A percentile compares a stretch with the other conserved stretches of the same genome.
Evolutionary conservation across 2,888 invertebrate genomes (phyloP).

Genomic region (Aquatica leii): DNA sequence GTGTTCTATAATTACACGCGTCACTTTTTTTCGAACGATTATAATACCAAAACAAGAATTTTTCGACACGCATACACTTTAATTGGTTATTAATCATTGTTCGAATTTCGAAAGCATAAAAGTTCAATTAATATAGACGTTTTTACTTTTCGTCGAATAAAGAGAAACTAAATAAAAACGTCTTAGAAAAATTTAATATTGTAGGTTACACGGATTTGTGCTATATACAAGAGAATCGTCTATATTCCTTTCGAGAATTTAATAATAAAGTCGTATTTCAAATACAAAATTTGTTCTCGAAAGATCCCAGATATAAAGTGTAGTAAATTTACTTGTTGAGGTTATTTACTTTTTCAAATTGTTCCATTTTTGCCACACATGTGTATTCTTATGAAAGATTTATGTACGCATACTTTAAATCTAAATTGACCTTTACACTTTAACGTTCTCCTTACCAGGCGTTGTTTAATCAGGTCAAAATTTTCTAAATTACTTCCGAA

Average conservation of each 20-base stretch:
- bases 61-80: no score
- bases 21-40: no score
- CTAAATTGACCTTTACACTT: conserved; percentile 4
- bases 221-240: neutral
- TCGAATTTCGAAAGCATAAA: no score
- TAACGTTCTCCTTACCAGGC: neutral
- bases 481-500: neutral
- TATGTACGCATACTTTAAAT: conserved; percentile 6
- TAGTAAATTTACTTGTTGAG: conserved; percentile 12
- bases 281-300: conserved; percentile 11
- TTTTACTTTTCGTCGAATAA: neutral
- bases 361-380: conserved; percentile 7
- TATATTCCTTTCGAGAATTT: conserved; percentile 1
- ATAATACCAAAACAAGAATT: no score
- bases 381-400: neutral
- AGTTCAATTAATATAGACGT: no score
- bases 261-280: conserved; percentile 11
- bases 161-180: neutral
- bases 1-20: no score
- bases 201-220: conserved; percentile 6
- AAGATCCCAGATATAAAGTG: conserved; percentile 8
- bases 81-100: no score
- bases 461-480: no score
- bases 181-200: conserved; percentile 10
- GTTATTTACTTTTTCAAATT: conserved; percentile 9